Evolutionary conservation across 1,140 invertebrate genomes (phyloP), one percentile per base, ranked within the genome.

Genomic region (Andricus grossulariae): DNA sequence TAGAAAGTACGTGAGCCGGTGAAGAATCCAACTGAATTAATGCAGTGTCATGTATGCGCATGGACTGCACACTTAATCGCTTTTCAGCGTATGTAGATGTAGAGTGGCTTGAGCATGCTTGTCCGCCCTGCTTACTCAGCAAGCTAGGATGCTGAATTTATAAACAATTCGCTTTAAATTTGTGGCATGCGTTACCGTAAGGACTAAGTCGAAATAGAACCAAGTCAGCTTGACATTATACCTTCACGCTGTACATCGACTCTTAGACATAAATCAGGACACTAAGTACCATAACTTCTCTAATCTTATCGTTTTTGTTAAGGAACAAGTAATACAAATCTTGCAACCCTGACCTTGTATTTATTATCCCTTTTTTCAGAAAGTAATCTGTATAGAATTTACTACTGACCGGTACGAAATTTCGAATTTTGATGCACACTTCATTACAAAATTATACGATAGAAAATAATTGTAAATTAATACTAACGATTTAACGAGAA

Each of bases 81-180:
- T 66, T 66, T 66, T 66, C 32, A 66, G 60, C 25, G 45, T 2
- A 66, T 32, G 21, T 39, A 66, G 7, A 39, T 16, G 39, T 12
- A 66, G 39, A 39, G 60, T 66, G n/a, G 25, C 32, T 66, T 66
- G 21, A 66, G 21, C 60, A 45, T 45, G 60, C 60, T 66, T 66
- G 32, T 66, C 25, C 60, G 60, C 60, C 60, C 10, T 66, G 60
- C 60, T 66, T 66, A 66, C 60, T n/a, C 25, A 21, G 60, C 32
- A 66, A 66, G 60, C 60, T 66, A 66, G 60, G 15, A 49, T 19
- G 45, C 71, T 72, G 79, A 78, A 78, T 75, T 73, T 55, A 75
- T 74, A 77, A 80, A 71, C 55, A 16, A 50, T 18, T n/a, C 13
- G 52, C 52, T 77, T 74, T 72, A 60, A 73, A 80, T 80, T 80